Evolutionary conservation across 2,113 vertebrate species (phyloP), one percentile per base, ranked within the genome.

Genomic region (Aix galericulata): DNA sequence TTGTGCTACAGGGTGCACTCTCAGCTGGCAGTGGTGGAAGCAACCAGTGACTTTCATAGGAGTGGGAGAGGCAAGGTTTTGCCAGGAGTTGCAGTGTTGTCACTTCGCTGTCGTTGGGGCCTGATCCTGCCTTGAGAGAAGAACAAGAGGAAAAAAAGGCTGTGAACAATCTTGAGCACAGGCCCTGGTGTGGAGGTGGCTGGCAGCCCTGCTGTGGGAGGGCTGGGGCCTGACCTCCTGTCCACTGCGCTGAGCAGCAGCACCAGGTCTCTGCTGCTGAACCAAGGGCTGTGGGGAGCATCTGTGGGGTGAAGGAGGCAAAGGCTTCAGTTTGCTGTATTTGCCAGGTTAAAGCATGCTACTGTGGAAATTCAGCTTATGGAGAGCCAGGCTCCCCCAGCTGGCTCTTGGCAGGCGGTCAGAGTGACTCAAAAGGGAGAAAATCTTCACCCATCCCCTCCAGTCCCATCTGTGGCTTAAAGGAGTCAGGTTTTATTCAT

Each of bases 181-280:
- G 34, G 12, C 31, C 71, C 23, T 0, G 5, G 11, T 6, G 23
- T 0, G 1, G 66, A 25, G 22, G 31, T 38, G 34, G 67, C 40
- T 18, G 26, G 9, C 1, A 2, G 64, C 75, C 78, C n/a, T 53
- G 52, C 71, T 69, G 64, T 78, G 66, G 82, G 23, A 44, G 32
- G 25, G 40, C 34, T 36, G 78, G 48, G 68, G 12, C n/a, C 55
- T 74, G 74, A 64, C 16, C 52, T 59, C 11, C 50, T 53, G 32
- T 22, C 5, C 1, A 23, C 74, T 66, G 62, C 67, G 42, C 73
- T 55, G 88, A 55, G 22, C 68, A 53, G 42, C 32, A 59, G 26
- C 72, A 12, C 20, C 46, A 63, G 1, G 0, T 34, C 34, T 21
- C 46, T 62, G 76, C 90, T 75, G 67, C 63, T 44, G 53, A 27